phyloP scores from a whole-genome alignment of 2,797 vertebrate genomes.

The Bovichtus diacanthus region DNA sequence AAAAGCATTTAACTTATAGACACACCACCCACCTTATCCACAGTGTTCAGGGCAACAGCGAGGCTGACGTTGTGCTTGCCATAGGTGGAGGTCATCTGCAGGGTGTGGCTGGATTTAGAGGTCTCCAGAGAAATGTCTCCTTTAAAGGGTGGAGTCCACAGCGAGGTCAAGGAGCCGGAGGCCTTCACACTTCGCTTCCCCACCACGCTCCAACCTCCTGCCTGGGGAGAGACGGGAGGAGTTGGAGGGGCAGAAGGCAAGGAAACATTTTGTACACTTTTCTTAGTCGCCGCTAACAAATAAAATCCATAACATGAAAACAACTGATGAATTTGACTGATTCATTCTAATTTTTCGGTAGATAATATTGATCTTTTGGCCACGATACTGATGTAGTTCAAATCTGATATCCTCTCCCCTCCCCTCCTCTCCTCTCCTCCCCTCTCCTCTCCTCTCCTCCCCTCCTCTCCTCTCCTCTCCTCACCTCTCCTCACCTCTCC shows the following conservation, averaged over 20 bases:
- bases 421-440: too few species aligned
- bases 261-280: background rate
- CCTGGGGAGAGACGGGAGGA: constrained; percentile 53
- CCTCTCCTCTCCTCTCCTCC: too few species aligned
- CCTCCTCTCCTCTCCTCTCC: too few species aligned
- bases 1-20: background rate
- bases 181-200: constrained; percentile 78
- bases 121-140: constrained; percentile 85
- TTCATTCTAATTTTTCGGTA: too few species aligned
- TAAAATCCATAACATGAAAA: background rate
- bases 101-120: constrained; percentile 75
- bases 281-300: background rate
- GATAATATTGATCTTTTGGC: too few species aligned
- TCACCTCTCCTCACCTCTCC: too few species aligned
- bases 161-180: constrained; percentile 80
- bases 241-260: background rate
- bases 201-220: constrained; percentile 67
- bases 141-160: constrained; percentile 85
- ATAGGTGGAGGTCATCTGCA: constrained; percentile 84
- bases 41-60: constrained; percentile 76
- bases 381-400: too few species aligned
- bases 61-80: constrained; percentile 85
- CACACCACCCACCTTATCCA: constrained; percentile 82
- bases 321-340: too few species aligned
- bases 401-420: too few species aligned